Evolutionary conservation across 2,888 invertebrate genomes (phyloP), one percentile per base, ranked within the genome.

Genomic region (Macrostomum cliftonense): DNA sequence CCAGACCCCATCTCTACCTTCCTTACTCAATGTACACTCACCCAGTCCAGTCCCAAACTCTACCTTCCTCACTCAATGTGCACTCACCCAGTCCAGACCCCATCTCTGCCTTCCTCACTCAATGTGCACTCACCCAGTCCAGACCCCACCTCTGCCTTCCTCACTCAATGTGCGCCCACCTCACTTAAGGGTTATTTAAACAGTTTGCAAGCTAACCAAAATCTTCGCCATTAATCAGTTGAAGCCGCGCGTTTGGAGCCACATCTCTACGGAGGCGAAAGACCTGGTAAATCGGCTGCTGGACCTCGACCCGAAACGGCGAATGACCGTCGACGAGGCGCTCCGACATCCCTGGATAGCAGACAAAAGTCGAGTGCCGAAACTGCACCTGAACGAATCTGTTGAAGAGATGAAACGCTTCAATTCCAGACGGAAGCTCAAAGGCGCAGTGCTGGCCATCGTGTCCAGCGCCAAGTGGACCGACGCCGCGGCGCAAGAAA

Each of bases 351-450:
- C 84, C 58, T 97, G 95, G 95, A 80, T 97, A 65, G 78, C 83
- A 87, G 91, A 88, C 68, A 79, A 88, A 61, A 91, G 91, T 65
- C 85, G 86, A 53, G 80, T 86, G 54, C 80, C 82, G 58, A 80
- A 87, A 65, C 77, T 81, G 57, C 95, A 97, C 74, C 75, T 97
- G 46, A 77, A 79, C 43, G 85, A 86, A 53, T 87, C 91, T 1
- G 89, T 97, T 47, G 93, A 97, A 61, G 91, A 93, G 74, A 76
- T 97, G 72, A 85, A 87, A 73, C 87, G 86, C 74, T 95, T 89
- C 73, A 97, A 97, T 75, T 82, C 87, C 51, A 79, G 91, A 49
- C 79, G 95, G 64, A 87, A 91, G 71, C 59, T 75, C 43, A 75
- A 75, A 63, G 70, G 70, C 50, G 83, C 85, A 45, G 85, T 91